Evolutionary conservation across 2,797 vertebrate species (phyloP).

Genomic region (Urocyon cinereoargenteus): DNA sequence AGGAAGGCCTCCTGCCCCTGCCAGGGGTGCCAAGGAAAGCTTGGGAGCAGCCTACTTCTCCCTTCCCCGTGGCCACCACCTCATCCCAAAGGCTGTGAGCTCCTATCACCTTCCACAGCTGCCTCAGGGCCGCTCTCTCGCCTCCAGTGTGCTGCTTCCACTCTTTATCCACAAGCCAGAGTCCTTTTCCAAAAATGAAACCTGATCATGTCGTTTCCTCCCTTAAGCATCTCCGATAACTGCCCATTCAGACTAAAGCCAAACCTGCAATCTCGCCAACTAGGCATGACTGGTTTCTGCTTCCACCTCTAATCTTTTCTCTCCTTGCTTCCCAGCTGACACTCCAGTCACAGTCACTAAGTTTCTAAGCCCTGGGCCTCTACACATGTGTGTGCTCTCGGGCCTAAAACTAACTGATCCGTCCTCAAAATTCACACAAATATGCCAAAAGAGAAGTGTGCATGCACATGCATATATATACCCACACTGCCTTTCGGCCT

Average conservation of each 20-base stretch:
- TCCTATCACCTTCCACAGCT: not conserved
- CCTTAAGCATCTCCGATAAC: slow-evolving; percentile 19
- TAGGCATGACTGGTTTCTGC: not conserved
- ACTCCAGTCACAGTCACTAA: not conserved
- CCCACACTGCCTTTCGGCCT: not conserved
- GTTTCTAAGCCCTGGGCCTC: not conserved
- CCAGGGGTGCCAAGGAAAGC: not conserved
- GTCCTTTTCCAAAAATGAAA: not conserved
- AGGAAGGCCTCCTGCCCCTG: not conserved
- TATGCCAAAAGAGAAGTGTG: not conserved
- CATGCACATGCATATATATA: fast-evolving
- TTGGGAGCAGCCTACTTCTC: not conserved
- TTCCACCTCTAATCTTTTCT: not conserved
- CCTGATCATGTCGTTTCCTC: not conserved
- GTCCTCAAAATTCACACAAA: not conserved
- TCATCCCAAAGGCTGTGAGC: not conserved
- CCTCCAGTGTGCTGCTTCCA: not conserved
- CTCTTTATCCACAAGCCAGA: not conserved
- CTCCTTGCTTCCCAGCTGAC: not conserved
- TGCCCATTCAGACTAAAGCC: not conserved
- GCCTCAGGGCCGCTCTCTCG: not conserved
- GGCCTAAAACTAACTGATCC: not conserved
- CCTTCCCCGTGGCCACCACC: not conserved
- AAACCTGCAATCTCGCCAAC: not conserved
- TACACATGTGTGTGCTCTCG: not conserved